Evolutionary conservation across 2,888 invertebrate species (phyloP).

Genomic region (Napeogenes inachia): DNA sequence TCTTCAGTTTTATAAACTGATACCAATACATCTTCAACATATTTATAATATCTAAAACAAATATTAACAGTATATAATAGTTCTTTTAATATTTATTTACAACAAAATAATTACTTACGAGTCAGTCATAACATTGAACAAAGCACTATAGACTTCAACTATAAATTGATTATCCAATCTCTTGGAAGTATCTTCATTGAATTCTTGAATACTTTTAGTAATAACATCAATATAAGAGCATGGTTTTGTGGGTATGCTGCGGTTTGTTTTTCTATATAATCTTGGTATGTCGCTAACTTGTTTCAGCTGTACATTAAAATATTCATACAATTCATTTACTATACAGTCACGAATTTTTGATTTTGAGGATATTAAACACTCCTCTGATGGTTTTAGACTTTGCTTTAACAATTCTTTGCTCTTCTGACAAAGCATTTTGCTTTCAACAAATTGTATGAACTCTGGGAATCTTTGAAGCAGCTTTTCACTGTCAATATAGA

Average conservation of each 20-base stretch:
- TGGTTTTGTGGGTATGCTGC: slow-evolving; percentile 88
- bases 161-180: slow-evolving; percentile 57
- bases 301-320: slow-evolving; percentile 79
- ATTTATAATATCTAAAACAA: slow-evolving; percentile 78
- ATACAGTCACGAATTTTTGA: slow-evolving; percentile 58
- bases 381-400: slow-evolving; percentile 53
- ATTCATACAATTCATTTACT: slow-evolving; percentile 59
- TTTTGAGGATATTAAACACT: slow-evolving; percentile 44
- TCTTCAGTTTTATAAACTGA: slow-evolving; percentile 98
- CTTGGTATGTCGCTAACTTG: slow-evolving; percentile 96
- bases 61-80: background rate
- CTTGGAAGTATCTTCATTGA: slow-evolving; percentile 69
- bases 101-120: slow-evolving; percentile 67
- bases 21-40: slow-evolving; percentile 91
- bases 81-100: slow-evolving; percentile 1
- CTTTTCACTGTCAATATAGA: slow-evolving; percentile 55
- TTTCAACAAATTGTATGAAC: slow-evolving; percentile 48
- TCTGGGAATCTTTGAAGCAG: slow-evolving; percentile 51
- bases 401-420: slow-evolving; percentile 45
- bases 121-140: slow-evolving; percentile 73
- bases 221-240: slow-evolving; percentile 87
- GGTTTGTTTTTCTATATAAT: slow-evolving; percentile 93
- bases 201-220: slow-evolving; percentile 77
- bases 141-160: slow-evolving; percentile 51
- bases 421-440: slow-evolving; percentile 46